A percentile compares a stretch with the other conserved stretches of the same genome.
phyloP scores from a whole-genome alignment of 2,113 vertebrate species.

The Semnopithecus entellus region DNA sequence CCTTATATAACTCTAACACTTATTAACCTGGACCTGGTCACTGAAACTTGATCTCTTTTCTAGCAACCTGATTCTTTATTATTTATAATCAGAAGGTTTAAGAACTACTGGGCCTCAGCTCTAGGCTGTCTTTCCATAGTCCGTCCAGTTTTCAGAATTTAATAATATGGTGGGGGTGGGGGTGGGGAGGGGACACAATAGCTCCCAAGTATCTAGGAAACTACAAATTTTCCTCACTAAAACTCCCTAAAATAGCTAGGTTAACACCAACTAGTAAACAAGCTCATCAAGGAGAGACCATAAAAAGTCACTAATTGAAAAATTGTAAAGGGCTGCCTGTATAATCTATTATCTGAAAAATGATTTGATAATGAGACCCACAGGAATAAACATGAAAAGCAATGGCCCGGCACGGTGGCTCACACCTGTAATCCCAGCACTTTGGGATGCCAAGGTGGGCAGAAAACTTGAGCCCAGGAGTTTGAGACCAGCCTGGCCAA shows the following conservation, averaged over 20 bases:
- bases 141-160: neutral
- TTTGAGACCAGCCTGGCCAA: too few relatives aligned
- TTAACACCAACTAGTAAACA: neutral
- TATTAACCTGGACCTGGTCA: neutral
- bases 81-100: neutral
- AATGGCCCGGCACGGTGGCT: too few relatives aligned
- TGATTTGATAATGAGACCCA: neutral
- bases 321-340: neutral
- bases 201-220: neutral
- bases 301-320: slow-evolving; percentile 11
- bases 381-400: neutral
- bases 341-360: neutral
- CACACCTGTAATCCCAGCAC: too few relatives aligned
- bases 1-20: neutral
- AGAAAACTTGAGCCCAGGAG: too few relatives aligned
- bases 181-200: neutral
- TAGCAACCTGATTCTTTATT: neutral
- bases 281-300: neutral
- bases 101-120: neutral
- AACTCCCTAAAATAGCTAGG: neutral
- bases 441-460: too few relatives aligned
- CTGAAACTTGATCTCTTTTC: neutral
- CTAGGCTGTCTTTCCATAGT: neutral
- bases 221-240: neutral
- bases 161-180: neutral